These are phyloP conservation scores for Syngnathus floridae DNA, from an alignment of 2,113 vertebrate genomes.

Conservation along the genomic window DNA sequence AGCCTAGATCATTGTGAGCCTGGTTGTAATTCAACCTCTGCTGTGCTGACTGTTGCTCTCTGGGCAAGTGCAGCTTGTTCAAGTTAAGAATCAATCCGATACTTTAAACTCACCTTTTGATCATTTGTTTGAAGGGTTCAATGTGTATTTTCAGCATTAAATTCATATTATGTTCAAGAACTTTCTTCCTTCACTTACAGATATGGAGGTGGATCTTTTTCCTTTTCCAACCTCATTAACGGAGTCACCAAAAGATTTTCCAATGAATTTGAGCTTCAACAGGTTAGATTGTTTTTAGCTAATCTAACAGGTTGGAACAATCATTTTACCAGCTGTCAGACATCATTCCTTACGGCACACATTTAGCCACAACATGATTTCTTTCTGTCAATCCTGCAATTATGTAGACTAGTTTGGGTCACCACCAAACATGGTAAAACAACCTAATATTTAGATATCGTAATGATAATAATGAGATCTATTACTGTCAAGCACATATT, in stretches of 20 bases:
- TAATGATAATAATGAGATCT: neutral
- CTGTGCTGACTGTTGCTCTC: slow-evolving; percentile 3
- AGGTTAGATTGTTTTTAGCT: slow-evolving; percentile 65
- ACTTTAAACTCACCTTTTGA: neutral
- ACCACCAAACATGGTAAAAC: neutral
- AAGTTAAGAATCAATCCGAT: neutral
- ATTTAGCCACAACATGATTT: neutral
- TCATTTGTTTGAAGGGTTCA: neutral
- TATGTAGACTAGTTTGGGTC: neutral
- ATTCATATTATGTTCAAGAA: too few species aligned
- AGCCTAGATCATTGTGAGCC: neutral
- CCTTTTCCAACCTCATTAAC: slow-evolving; percentile 81
- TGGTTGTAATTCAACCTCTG: neutral
- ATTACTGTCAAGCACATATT: neutral
- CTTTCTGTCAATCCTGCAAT: neutral
- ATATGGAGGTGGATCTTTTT: slow-evolving; percentile 86
- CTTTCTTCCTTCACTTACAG: slow-evolving; percentile 52
- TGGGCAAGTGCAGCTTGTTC: neutral
- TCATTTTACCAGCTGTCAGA: neutral
- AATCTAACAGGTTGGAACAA: neutral
- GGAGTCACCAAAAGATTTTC: slow-evolving; percentile 79
- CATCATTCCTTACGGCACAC: neutral
- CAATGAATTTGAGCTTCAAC: slow-evolving; percentile 74
- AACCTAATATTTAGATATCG: neutral
- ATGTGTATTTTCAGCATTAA: too few species aligned